phyloP scores from a whole-genome alignment of 2,113 vertebrate species.

The Hippolais icterina region DNA sequence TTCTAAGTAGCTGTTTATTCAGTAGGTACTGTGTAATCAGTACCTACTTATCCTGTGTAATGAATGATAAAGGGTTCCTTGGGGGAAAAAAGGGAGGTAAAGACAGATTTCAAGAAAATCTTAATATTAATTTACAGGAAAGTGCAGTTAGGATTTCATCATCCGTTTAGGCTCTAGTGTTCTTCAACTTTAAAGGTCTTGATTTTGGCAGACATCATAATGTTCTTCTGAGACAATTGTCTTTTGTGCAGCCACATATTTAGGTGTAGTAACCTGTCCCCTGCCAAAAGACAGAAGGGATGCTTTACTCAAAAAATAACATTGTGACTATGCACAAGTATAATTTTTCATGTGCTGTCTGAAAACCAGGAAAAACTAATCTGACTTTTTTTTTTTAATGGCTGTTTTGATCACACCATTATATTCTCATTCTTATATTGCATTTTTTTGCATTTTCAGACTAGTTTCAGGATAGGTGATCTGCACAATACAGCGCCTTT shows the following conservation, averaged over 20 bases:
- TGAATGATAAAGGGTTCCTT: neutral
- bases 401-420: neutral
- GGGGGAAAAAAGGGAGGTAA: neutral
- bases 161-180: neutral
- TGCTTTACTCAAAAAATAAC: neutral
- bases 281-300: neutral
- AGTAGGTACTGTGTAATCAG: slow-evolving; percentile 38
- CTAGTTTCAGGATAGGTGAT: neutral
- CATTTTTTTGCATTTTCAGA: neutral
- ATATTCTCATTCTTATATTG: neutral
- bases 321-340: neutral
- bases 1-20: slow-evolving; percentile 43
- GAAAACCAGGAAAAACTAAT: neutral
- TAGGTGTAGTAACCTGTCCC: neutral
- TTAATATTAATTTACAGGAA: neutral
- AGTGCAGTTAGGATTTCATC: neutral
- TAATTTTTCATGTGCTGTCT: neutral
- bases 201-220: neutral
- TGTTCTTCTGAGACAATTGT: neutral
- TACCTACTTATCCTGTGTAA: neutral
- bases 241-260: neutral
- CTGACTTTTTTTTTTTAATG: neutral
- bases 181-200: neutral
- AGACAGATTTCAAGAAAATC: neutral
- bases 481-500: neutral